Base-by-base conservation (phyloP, 2,888 invertebrate genomes). In the Drosophila gaucha region DNA sequence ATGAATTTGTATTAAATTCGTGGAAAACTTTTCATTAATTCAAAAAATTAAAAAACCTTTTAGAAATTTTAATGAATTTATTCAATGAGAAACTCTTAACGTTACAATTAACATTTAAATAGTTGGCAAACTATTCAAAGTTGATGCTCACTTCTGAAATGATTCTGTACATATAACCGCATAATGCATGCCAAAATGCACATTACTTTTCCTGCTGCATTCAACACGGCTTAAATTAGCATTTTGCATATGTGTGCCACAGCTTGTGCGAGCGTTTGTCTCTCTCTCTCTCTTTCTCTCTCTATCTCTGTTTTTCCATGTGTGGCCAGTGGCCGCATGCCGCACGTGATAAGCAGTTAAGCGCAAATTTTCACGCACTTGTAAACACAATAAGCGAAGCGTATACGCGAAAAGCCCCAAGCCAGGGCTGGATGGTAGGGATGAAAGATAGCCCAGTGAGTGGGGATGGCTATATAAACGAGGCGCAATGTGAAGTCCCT, bases 291-390 rank as follows among this genome's bases (percentile, higher is more conserved):
- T 30, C 8, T 20, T n/a, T 5, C n/a, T 41, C 41, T 51, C 14
- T 52, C 38, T 46, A 47, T 52, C 50, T 55, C 57, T 54, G 26
- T 31, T 47, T 38, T 54, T 41, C 51, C 66, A 58, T 55, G 35
- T 63, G 76, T 55, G 64, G 73, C 31, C 47, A 69, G 60, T 60
- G 52, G 50, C 41, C 63, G 20, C 9, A 44, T 26, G 68, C 84
- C 77, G 67, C 80, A 80, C 84, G 82, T 83, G 83, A 86, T 86
- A 86, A 75, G 87, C 83, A 83, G 82, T 86, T 78, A 75, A 84
- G 83, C 87, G 83, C 80, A 80, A 80, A 84, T 78, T 80, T 83
- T 86, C 83, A 86, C 87, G 87, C 83, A 86, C 86, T 83, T 83
- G 83, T 83, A 75, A 84, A 71, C 83, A 86, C 62, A 86, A 84